Evolutionary conservation across 2,797 vertebrate genomes (phyloP), one percentile per base, ranked within the genome.

Genomic region (Chaunax sp.): DNA sequence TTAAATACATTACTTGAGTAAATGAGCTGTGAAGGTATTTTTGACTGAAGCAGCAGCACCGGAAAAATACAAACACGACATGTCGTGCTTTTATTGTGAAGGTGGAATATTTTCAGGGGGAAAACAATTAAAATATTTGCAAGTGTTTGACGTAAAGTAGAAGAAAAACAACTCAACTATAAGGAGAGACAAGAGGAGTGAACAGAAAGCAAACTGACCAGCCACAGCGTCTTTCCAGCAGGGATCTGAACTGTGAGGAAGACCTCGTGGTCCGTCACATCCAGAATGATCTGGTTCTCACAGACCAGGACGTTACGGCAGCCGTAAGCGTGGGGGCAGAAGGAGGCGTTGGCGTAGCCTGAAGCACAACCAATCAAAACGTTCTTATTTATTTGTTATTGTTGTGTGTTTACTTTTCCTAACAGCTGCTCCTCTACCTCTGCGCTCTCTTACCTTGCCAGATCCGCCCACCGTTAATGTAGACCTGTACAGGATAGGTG

Each of bases 261-360:
- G 72, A 99, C 85, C 33, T 97, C 94, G 0, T 93, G 93, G 58
- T 98, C 95, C 0, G 96, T 97, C 77, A 99, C 93, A 0, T 98
- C 97, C 86, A 99, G 86, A 50, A 98, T 70, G 37, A 96, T 92
- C 55, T 93, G 94, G 30, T 95, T 94, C 85, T 99, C 97, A 0
- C 96, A 94, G 25, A 96, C 88, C 46, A 99, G 94, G 82, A 97
- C 85, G 64, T 90, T 91, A 3, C 97, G 95, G 80, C 98, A 99
- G 56, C 98, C 98, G 0, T 96, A 97, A 16, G 93, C 96, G 2
- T 98, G 97, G 0, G 97, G 97, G 65, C 97, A 99, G 93, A 96
- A 98, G 19, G 95, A 94, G 9, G 93, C 96, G 0, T 95, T 97
- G 88, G 94, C 90, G 0, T 95, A 93, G 43, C 97, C 98, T 99